Evolutionary conservation across 2,113 vertebrate genomes (phyloP).

Genomic region (Trogon surrucura): DNA sequence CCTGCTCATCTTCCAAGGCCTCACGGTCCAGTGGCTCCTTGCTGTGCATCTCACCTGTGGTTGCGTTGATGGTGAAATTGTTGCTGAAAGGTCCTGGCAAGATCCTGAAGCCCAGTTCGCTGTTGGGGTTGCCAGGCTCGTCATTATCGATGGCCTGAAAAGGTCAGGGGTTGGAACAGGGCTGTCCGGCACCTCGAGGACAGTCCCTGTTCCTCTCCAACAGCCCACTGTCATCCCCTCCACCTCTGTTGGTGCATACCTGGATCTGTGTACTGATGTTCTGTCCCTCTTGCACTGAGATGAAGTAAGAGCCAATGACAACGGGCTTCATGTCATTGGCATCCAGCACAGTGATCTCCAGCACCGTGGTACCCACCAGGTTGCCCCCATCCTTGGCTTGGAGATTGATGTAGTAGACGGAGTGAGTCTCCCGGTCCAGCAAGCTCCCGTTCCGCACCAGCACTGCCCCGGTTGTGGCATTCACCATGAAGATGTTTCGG

Average conservation of each 20-base stretch:
- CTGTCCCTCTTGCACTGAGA: slow-evolving; percentile 80
- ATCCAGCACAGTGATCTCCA: slow-evolving; percentile 85
- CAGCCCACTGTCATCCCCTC: neutral
- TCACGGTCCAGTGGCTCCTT: slow-evolving; percentile 81
- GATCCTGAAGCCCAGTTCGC: slow-evolving; percentile 78
- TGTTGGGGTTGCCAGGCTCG: slow-evolving; percentile 79
- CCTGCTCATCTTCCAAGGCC: slow-evolving; percentile 73
- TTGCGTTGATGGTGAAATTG: slow-evolving; percentile 83
- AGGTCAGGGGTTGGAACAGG: neutral
- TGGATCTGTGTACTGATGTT: slow-evolving; percentile 69
- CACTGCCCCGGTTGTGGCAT: slow-evolving; percentile 64
- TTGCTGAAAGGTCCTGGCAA: slow-evolving; percentile 71
- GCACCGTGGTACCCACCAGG: slow-evolving; percentile 70
- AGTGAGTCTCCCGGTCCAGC: slow-evolving; percentile 84
- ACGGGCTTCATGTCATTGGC: slow-evolving; percentile 82
- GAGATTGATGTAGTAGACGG: slow-evolving; percentile 82
- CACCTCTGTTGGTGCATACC: slow-evolving; percentile 32
- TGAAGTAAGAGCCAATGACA: slow-evolving; percentile 76
- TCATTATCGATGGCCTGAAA: slow-evolving; percentile 87
- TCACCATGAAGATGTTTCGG: slow-evolving; percentile 75
- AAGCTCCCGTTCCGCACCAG: slow-evolving; percentile 68
- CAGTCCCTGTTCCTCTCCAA: neutral
- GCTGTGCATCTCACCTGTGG: slow-evolving; percentile 76
- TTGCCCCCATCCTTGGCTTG: slow-evolving; percentile 80
- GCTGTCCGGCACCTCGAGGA: rapidly evolving